These are phyloP conservation scores for Anoura caudifer DNA, from an alignment of 2,113 vertebrate species.

Conservation along the genomic window DNA sequence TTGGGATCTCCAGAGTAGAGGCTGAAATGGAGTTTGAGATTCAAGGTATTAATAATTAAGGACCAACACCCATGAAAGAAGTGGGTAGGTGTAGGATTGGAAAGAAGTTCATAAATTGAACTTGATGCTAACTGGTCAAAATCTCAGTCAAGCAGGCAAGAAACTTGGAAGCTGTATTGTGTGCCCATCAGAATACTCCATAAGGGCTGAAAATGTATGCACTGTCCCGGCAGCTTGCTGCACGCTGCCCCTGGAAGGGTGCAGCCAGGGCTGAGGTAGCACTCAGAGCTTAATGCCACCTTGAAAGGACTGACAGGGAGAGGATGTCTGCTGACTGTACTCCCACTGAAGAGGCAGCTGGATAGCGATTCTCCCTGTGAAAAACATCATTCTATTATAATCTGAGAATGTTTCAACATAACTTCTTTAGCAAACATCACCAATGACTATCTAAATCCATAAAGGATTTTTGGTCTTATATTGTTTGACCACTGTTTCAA, in stretches of 20 bases:
- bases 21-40: background rate
- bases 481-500: background rate
- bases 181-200: background rate
- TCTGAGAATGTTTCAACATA: background rate
- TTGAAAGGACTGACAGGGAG: background rate
- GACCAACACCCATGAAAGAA: background rate
- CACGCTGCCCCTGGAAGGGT: background rate
- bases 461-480: background rate
- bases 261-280: too few relatives aligned
- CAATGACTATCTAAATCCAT: background rate
- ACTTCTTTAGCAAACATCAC: background rate
- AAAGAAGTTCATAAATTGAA: background rate
- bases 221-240: background rate
- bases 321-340: background rate
- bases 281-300: background rate
- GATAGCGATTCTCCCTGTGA: background rate
- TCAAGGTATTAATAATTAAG: background rate
- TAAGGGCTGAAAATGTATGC: background rate
- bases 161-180: background rate
- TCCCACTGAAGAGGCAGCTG: background rate
- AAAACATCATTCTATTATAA: background rate
- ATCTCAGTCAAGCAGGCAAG: background rate
- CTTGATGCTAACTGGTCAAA: background rate
- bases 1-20: background rate
- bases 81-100: background rate